These are phyloP conservation scores for Homarus americanus DNA, from an alignment of 1,140 invertebrate species.

Conservation along the genomic window DNA sequence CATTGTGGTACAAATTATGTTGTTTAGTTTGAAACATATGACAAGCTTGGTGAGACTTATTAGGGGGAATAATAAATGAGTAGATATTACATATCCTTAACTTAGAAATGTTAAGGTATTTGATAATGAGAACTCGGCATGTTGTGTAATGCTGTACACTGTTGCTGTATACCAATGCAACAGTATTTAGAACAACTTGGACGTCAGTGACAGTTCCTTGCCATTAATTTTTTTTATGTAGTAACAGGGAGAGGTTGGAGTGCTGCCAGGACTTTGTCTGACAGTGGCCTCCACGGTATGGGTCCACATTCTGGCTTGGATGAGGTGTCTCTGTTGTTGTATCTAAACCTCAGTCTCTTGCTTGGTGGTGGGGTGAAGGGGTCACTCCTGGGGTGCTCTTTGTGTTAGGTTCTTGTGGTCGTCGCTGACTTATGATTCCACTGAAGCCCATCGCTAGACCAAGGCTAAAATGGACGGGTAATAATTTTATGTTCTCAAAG, in stretches of 20 bases:
- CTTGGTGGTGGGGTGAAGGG: not conserved
- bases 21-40: no score
- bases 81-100: no score
- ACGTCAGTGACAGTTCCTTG: not conserved
- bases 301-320: slow-evolving; percentile 45
- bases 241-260: slow-evolving; percentile 34
- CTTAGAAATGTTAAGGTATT: no score
- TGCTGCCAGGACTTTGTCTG: slow-evolving; percentile 44
- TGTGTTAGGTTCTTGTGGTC: not conserved
- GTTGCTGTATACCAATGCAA: not conserved
- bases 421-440: slow-evolving; percentile 27
- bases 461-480: slow-evolving; percentile 36
- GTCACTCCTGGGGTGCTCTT: not conserved
- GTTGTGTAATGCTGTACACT: not conserved
- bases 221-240: slow-evolving; percentile 5
- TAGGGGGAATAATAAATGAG: no score
- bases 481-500: no score
- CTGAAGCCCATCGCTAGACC: slow-evolving; percentile 21
- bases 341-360: slow-evolving; percentile 18
- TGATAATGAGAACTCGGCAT: no score
- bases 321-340: slow-evolving; percentile 7
- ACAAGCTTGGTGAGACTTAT: no score
- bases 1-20: no score
- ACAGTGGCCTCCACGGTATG: not conserved
- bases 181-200: not conserved